Evolutionary conservation across 2,797 vertebrate species (phyloP).

Genomic region (Enteromius mattozi): DNA sequence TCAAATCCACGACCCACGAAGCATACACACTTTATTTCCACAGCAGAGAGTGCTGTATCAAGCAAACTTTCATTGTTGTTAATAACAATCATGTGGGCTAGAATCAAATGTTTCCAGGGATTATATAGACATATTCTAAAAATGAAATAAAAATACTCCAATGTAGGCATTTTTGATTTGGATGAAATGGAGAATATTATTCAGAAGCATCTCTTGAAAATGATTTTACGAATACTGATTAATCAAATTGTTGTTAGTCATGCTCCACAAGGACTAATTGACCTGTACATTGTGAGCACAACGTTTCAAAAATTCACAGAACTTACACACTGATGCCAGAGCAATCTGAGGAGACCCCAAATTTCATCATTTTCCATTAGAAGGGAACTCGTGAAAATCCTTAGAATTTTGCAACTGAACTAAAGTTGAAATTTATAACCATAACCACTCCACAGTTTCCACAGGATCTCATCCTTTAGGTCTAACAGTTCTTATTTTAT

Average conservation of each 20-base stretch:
- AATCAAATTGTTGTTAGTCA: not conserved
- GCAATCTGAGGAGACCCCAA: not conserved
- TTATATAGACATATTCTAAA: not conserved
- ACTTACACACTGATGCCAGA: too few relatives aligned
- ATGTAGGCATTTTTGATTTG: not conserved
- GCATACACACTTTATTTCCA: not conserved
- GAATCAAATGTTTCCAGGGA: not conserved
- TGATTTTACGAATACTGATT: not conserved
- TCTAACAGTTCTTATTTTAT: not conserved
- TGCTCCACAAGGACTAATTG: not conserved
- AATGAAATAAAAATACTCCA: not conserved
- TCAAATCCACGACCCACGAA: not conserved
- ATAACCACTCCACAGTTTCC: not conserved
- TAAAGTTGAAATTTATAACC: not conserved
- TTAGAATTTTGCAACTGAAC: not conserved
- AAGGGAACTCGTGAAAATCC: not conserved
- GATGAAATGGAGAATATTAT: not conserved
- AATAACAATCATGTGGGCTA: not conserved
- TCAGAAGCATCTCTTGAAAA: not conserved
- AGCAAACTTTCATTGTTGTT: not conserved
- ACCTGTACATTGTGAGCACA: not conserved
- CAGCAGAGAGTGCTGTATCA: not conserved
- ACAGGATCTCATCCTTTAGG: not conserved
- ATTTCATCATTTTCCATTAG: not conserved
- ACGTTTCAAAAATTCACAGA: not conserved